phyloP scores from a whole-genome alignment of 2,888 invertebrate genomes.

The Oeneis ivallda region DNA sequence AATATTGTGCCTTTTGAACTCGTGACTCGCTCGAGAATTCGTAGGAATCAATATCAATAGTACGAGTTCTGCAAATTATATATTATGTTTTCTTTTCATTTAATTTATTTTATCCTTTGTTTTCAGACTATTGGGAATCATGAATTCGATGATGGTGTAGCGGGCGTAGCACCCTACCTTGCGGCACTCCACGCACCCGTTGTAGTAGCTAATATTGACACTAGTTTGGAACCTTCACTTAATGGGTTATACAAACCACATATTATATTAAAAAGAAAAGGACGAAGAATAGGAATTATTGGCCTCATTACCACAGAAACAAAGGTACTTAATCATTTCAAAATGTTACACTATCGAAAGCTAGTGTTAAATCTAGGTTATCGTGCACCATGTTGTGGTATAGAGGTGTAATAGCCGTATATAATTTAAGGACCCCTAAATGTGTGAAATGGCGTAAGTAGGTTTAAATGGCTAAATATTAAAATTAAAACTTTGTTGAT shows the following conservation, averaged over 20 bases:
- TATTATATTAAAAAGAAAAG: slow-evolving; percentile 83
- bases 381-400: too few species aligned
- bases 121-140: slow-evolving; percentile 91
- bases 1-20: too few species aligned
- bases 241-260: slow-evolving; percentile 84
- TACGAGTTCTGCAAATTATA: too few species aligned
- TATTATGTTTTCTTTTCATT: neutral
- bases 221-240: slow-evolving; percentile 83
- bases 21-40: too few species aligned
- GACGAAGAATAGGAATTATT: slow-evolving; percentile 88
- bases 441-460: neutral
- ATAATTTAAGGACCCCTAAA: too few species aligned
- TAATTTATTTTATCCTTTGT: neutral
- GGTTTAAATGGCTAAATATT: too few species aligned
- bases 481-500: too few species aligned
- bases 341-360: neutral
- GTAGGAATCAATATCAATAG: too few species aligned
- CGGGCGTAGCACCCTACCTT: slow-evolving; percentile 87
- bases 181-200: slow-evolving; percentile 84
- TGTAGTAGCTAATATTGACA: slow-evolving; percentile 88
- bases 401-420: too few species aligned
- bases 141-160: slow-evolving; percentile 90
- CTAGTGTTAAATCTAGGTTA: neutral
- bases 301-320: slow-evolving; percentile 88
- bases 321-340: slow-evolving; percentile 67